Evolutionary conservation across 1,140 invertebrate genomes (phyloP).

Genomic region (Apis cerana): DNA sequence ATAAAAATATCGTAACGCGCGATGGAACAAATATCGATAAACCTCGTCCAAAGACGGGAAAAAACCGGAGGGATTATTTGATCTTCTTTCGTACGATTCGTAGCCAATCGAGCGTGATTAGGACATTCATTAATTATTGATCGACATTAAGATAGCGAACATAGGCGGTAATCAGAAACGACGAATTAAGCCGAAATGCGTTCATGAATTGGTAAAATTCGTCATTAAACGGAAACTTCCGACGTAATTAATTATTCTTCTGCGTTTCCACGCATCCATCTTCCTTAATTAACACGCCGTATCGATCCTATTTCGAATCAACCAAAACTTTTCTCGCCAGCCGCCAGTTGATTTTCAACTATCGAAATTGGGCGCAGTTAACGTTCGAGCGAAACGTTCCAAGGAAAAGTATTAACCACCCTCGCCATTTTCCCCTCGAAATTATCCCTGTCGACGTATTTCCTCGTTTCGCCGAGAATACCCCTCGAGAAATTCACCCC

Average conservation of each 20-base stretch:
- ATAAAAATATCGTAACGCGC: too few relatives aligned
- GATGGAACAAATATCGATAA: too few relatives aligned
- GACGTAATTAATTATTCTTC: conserved; percentile 36
- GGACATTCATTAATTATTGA: conserved; percentile 30
- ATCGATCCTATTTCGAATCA: neutral
- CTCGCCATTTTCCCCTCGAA: neutral
- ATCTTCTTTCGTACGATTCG: neutral
- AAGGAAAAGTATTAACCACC: neutral
- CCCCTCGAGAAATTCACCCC: neutral
- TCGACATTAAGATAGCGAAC: conserved; percentile 23
- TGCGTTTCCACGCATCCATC: conserved; percentile 19
- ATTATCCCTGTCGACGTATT: neutral
- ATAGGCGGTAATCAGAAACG: conserved; percentile 8
- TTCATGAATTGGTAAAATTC: conserved; percentile 36
- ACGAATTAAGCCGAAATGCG: conserved; percentile 16
- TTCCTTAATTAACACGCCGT: neutral
- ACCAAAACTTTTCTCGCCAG: neutral
- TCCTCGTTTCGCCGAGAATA: neutral
- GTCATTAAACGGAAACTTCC: conserved; percentile 20
- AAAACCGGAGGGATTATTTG: neutral
- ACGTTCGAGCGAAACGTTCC: too few relatives aligned
- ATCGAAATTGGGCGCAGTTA: neutral
- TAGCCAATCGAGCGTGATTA: conserved; percentile 1
- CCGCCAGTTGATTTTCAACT: neutral
- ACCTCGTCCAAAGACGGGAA: too few relatives aligned